Evolutionary conservation across 2,888 invertebrate species (phyloP).

Genomic region (Parnassius orleans): DNA sequence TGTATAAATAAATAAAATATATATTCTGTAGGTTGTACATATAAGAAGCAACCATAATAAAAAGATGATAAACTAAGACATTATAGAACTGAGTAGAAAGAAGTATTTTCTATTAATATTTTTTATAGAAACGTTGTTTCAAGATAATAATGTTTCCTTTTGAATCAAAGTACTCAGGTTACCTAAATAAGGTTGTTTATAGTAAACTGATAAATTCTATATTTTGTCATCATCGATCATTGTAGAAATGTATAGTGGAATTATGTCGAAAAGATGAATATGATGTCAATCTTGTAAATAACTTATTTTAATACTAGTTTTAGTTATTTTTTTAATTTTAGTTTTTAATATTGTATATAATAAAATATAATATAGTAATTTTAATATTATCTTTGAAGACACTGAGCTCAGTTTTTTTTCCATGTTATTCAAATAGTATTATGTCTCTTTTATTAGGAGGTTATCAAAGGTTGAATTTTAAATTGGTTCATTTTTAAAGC

Average conservation of each 20-base stretch:
- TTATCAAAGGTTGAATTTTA: conserved; percentile 8
- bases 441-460: conserved; percentile 9
- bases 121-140: not conserved
- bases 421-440: conserved; percentile 7
- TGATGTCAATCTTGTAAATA: not conserved
- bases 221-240: not conserved
- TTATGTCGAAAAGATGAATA: not conserved
- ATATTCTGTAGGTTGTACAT: too few species aligned
- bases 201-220: not conserved
- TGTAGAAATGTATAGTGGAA: too few species aligned
- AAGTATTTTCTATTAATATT: too few species aligned
- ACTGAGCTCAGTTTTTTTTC: conserved; percentile 2
- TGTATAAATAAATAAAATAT: too few species aligned
- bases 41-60: too few species aligned
- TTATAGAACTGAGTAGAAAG: too few species aligned
- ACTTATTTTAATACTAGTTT: too few species aligned
- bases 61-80: too few species aligned
- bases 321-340: too few species aligned
- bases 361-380: too few species aligned
- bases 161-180: not conserved
- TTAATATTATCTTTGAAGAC: conserved; percentile 2
- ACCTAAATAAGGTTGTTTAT: not conserved
- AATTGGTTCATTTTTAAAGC: conserved; percentile 1
- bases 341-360: too few species aligned
- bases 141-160: not conserved